Evolutionary conservation across 2,888 invertebrate species (phyloP).

Genomic region (Lamproptera curius): DNA sequence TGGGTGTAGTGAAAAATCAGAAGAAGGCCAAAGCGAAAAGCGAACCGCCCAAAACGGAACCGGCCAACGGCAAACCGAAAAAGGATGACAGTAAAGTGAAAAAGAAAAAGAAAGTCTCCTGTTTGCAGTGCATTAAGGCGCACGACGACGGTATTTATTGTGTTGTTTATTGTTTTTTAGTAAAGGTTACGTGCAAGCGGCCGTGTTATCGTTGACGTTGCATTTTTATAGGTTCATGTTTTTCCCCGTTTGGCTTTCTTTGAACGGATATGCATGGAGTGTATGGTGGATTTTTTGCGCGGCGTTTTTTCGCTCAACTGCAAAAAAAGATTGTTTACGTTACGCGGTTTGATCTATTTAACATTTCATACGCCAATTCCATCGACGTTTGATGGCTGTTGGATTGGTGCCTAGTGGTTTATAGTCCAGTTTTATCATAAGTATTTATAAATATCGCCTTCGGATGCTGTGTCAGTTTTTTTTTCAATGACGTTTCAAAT

Average conservation of each 20-base stretch:
- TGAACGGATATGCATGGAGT: slow-evolving; percentile 22
- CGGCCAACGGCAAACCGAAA: slow-evolving; percentile 56
- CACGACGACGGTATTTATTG: slow-evolving; percentile 60
- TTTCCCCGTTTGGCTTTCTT: slow-evolving; percentile 28
- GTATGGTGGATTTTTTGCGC: slow-evolving; percentile 10
- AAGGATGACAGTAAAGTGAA: slow-evolving; percentile 64
- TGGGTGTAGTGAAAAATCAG: slow-evolving; percentile 68
- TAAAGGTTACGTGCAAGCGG: slow-evolving; percentile 7
- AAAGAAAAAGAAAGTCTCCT: slow-evolving; percentile 72
- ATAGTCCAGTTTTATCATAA: slow-evolving; percentile 14
- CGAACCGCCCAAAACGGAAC: slow-evolving; percentile 33
- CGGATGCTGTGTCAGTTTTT: background rate
- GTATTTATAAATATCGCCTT: slow-evolving; percentile 5
- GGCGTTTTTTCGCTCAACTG: background rate
- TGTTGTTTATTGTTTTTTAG: slow-evolving; percentile 15
- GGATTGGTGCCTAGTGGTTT: slow-evolving; percentile 17
- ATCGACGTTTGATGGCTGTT: slow-evolving; percentile 14
- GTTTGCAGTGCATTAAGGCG: slow-evolving; percentile 74
- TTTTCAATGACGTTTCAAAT: background rate
- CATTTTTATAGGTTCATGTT: slow-evolving; percentile 3
- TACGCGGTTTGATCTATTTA: background rate
- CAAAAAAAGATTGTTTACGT: slow-evolving; percentile 2
- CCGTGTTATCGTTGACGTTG: too few relatives aligned
- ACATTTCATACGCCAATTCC: slow-evolving; percentile 17
- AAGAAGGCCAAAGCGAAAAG: slow-evolving; percentile 52